phyloP scores from a whole-genome alignment of 2,113 vertebrate species.

The Lipotes vexillifer region DNA sequence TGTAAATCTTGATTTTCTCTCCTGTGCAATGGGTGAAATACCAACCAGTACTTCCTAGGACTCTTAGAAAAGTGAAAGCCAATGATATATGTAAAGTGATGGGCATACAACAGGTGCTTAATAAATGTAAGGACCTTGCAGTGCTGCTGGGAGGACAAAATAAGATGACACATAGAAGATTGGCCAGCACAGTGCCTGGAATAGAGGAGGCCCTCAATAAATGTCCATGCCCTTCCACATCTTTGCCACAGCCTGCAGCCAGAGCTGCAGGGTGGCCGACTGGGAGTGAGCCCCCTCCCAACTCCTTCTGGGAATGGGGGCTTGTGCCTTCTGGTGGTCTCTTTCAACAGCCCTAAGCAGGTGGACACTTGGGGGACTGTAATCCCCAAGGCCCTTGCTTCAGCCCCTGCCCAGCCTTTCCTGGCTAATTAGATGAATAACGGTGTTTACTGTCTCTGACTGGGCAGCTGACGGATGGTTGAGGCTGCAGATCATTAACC shows the following conservation, averaged over 20 bases:
- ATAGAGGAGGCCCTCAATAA: background rate
- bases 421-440: constrained; percentile 72
- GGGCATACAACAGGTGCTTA: background rate
- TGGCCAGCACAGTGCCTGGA: background rate
- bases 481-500: constrained; percentile 71
- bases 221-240: background rate
- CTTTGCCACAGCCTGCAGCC: background rate
- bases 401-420: constrained; percentile 65
- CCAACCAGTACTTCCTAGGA: background rate
- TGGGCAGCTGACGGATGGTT: constrained; percentile 66
- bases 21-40: background rate
- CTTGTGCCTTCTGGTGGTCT: constrained; percentile 5
- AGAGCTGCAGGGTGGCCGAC: background rate
- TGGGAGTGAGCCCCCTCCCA: background rate
- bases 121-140: background rate
- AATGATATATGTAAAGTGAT: background rate
- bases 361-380: constrained; percentile 39
- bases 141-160: background rate
- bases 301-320: background rate
- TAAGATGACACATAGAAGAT: background rate
- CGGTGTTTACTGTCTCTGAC: constrained; percentile 69
- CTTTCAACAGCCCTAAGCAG: background rate
- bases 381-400: constrained; percentile 34
- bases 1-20: background rate
- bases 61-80: background rate